Percentiles rank a stretch among this genome's conserved stretches.
phyloP scores from a whole-genome alignment of 1,140 invertebrate genomes.

The Glossosoma conforme region DNA sequence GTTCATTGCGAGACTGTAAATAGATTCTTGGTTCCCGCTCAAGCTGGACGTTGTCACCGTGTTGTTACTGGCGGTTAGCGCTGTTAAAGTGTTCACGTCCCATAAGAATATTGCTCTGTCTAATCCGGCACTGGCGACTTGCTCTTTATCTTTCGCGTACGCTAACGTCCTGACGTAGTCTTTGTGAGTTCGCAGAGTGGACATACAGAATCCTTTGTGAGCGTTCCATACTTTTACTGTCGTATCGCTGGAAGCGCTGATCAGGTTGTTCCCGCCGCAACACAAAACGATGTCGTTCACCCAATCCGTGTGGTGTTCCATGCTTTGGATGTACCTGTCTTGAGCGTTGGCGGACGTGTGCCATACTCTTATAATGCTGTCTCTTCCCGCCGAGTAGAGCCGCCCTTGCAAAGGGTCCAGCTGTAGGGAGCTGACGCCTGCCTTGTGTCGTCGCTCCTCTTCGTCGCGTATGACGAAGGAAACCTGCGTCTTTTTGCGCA shows the following conservation, averaged over 20 bases:
- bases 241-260: conserved; percentile 98
- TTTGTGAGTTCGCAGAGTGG: conserved; percentile 93
- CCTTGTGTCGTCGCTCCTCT: conserved; percentile 87
- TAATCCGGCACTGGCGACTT: conserved; percentile 93
- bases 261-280: conserved; percentile 93
- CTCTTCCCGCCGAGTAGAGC: conserved; percentile 95
- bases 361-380: conserved; percentile 98
- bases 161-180: conserved; percentile 98
- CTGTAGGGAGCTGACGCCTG: conserved; percentile 94
- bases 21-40: conserved; percentile 95
- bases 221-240: conserved; percentile 99
- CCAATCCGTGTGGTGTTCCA: conserved; percentile 99
- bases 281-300: conserved; percentile 98
- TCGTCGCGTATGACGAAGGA: conserved; percentile 98
- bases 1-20: conserved; percentile 99
- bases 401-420: conserved; percentile 82
- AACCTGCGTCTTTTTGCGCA: conserved; percentile 66
- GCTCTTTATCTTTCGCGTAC: conserved; percentile 96
- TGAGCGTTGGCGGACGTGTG: conserved; percentile 58
- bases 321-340: conserved; percentile 89
- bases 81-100: conserved; percentile 98
- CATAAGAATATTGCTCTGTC: conserved; percentile 97
- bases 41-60: conserved; percentile 98
- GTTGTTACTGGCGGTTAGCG: conserved; percentile 96
- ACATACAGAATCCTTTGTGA: conserved; percentile 99